Evolutionary conservation across 1,140 invertebrate species (phyloP), one percentile per base, ranked within the genome.

Genomic region (Panulirus ornatus): DNA sequence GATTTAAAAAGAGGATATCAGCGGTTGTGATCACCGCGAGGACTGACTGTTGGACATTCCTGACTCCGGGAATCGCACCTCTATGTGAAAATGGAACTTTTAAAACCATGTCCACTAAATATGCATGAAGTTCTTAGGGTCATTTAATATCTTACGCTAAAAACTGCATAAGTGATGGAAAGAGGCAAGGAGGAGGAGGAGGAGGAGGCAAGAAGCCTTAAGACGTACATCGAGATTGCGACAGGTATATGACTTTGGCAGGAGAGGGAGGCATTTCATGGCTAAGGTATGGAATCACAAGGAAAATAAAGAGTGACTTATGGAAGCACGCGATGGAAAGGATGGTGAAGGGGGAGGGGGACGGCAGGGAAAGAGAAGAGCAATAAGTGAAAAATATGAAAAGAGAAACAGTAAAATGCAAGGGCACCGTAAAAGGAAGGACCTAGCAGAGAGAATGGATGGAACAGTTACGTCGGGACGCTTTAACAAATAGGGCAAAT

Each of bases 341-440:
- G 6, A 38, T 27, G 51, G 30, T n/a, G 30, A 0, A 14, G 44
- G 51, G 27, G 79, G 14, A 27, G 40, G 51, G 34, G 36, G 38
- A 36, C 19, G 34, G 34, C 38, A 27, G 40, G 44, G 42, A n/a
- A 47, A 51, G n/a, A 44, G 19, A 75, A 47, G 44, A 66, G 63
- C 19, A 73, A 75, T 51, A 73, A 3, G 51, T 2, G 40, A 66
- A 34, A 44, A 19, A 47, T 5, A 6, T 5, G 14, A 22, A 51
- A 47, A 19, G n/a, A n/a, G n/a, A 44, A 44, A 47, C 34, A 47
- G 8, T 22, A 63, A 0, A 36, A 38, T 27, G n/a, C 9, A 54
- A 81, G 78, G 38, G n/a, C 42, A 47, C 36, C 34, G 36, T 16
- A 81, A 66, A 79, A 76, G n/a, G 73, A 27, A 34, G 47, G 40